Conservation (phyloP, 2,797 vertebrate genomes). For the Sphaeramia orbicularis region DNA sequence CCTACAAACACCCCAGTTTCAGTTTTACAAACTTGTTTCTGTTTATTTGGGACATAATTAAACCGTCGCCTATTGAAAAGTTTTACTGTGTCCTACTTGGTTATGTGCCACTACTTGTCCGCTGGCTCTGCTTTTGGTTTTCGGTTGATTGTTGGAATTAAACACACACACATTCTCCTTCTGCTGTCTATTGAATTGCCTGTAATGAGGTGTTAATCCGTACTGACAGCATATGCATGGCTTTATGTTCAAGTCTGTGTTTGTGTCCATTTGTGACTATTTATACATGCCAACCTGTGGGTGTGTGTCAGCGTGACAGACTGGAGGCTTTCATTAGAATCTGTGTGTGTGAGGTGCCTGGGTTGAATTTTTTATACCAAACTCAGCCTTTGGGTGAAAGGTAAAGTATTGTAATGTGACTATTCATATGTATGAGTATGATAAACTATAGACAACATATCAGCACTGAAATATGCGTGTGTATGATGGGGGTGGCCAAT, state of each 20-base stretch:
- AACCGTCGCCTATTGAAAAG: background rate
- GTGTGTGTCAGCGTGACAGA: constrained; percentile 28
- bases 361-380: constrained; percentile 30
- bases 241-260: constrained; percentile 2
- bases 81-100: background rate
- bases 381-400: constrained; percentile 14
- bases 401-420: background rate
- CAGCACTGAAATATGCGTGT: constrained; percentile 8
- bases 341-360: background rate
- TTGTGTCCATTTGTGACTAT: background rate
- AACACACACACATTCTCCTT: background rate
- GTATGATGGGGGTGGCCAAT: background rate
- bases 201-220: constrained; percentile 9
- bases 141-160: background rate
- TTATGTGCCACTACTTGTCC: background rate
- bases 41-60: no score
- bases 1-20: background rate
- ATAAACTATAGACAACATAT: constrained; percentile 33
- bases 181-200: background rate
- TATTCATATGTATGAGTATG: constrained; percentile 16
- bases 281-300: constrained; percentile 20
- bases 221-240: background rate
- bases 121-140: background rate
- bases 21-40: background rate
- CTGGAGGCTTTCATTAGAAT: background rate